These are phyloP conservation scores for Tympanuchus pallidicinctus DNA, from an alignment of 2,113 vertebrate genomes.

Conservation along the genomic window DNA sequence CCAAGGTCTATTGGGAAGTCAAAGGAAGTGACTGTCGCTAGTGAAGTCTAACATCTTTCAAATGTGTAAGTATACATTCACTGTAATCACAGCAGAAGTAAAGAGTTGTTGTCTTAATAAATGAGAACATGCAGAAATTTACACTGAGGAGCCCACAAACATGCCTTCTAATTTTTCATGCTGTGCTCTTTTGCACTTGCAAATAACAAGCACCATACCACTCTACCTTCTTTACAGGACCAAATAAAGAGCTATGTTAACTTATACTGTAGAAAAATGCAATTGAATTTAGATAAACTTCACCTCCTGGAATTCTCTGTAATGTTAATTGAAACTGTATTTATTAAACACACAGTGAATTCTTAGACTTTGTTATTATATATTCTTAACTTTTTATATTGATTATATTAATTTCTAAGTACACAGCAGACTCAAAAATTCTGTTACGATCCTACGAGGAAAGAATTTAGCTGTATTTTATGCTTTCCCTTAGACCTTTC, in stretches of 20 bases:
- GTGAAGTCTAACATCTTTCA: background rate
- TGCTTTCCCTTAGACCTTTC: background rate
- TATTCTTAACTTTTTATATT: background rate
- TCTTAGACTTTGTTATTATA: background rate
- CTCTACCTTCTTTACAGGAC: background rate
- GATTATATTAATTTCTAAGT: background rate
- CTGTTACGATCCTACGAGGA: background rate
- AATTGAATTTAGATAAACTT: background rate
- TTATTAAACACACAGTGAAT: background rate
- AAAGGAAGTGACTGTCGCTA: background rate
- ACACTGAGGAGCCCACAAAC: background rate
- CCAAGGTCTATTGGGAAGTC: background rate
- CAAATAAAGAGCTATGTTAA: background rate
- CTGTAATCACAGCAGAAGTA: background rate
- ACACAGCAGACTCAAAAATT: background rate
- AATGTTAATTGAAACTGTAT: background rate
- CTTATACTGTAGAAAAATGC: background rate
- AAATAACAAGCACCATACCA: background rate
- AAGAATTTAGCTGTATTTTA: background rate
- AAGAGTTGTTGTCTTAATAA: background rate
- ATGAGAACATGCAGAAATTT: background rate
- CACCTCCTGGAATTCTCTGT: background rate
- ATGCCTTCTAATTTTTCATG: background rate
- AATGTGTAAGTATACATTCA: background rate
- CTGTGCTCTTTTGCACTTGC: background rate